Percentiles rank a stretch among this genome's conserved stretches.
Conservation (phyloP, 2,888 invertebrate genomes). For the Priocnemis perturbator region DNA sequence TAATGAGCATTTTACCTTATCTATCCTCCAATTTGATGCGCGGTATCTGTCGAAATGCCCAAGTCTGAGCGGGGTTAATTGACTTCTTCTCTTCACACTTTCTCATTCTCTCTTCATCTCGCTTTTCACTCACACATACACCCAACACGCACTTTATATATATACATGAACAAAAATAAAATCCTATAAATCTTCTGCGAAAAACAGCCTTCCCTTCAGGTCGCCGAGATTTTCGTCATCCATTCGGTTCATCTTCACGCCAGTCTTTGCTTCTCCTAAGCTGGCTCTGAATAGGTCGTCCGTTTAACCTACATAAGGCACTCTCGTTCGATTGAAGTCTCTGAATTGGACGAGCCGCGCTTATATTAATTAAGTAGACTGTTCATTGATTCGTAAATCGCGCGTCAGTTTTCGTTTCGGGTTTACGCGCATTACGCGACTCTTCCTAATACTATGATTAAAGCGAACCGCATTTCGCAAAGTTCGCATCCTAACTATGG, state of each 20-base stretch:
- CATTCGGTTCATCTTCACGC: not conserved
- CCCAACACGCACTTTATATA: conserved; percentile 22
- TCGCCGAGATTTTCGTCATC: not conserved
- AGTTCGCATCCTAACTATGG: too few species aligned
- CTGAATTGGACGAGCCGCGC: conserved; percentile 2
- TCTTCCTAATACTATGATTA: too few species aligned
- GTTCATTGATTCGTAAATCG: conserved; percentile 1
- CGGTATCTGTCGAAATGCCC: conserved; percentile 2
- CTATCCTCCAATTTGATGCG: not conserved
- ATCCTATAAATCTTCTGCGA: conserved; percentile 49
- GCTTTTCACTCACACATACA: not conserved
- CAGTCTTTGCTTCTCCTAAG: too few species aligned
- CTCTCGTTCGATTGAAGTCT: not conserved
- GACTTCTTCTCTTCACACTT: not conserved
- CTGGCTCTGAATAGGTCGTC: not conserved
- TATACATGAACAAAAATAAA: conserved; percentile 58
- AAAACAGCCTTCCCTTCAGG: conserved; percentile 31
- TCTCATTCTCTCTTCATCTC: not conserved
- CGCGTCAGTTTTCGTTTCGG: conserved; percentile 1
- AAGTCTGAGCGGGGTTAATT: not conserved
- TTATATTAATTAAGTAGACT: conserved; percentile 38
- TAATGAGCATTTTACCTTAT: conserved; percentile 7
- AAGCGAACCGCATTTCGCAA: too few species aligned
- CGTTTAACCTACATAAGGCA: not conserved
- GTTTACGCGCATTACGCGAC: not conserved